phyloP scores from a whole-genome alignment of 2,113 vertebrate genomes.

The Corythaeola cristata region DNA sequence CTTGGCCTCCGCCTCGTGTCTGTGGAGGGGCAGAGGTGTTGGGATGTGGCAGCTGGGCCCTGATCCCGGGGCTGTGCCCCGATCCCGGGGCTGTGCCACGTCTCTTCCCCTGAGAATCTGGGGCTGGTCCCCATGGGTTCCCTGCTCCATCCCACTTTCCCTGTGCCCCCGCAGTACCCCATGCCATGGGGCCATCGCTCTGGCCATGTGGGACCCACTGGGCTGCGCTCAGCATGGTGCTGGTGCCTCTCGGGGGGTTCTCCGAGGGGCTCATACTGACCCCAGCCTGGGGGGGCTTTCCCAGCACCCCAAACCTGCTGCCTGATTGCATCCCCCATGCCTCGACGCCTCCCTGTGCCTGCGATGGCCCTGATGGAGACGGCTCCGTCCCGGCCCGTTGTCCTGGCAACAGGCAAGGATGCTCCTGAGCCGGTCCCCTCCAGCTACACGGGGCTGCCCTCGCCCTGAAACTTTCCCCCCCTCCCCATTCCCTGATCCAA shows the following conservation, averaged over 20 bases:
- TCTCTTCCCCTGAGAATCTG: rapidly evolving
- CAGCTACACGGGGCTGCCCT: background rate
- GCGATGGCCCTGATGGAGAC: background rate
- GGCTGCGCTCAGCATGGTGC: rapidly evolving
- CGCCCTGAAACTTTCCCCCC: background rate
- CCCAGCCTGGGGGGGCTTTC: background rate
- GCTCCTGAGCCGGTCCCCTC: background rate
- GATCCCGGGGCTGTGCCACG: rapidly evolving
- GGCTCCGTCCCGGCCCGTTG: slow-evolving; percentile 30
- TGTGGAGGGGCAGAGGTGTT: rapidly evolving
- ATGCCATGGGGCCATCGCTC: rapidly evolving
- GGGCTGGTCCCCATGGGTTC: rapidly evolving
- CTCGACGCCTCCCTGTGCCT: background rate
- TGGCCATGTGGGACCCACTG: rapidly evolving
- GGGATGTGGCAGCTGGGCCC: background rate
- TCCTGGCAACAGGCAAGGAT: slow-evolving; percentile 49
- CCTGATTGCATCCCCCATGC: background rate
- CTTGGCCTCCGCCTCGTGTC: rapidly evolving
- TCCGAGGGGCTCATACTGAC: rapidly evolving
- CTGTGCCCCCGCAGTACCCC: rapidly evolving
- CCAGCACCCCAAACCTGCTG: background rate
- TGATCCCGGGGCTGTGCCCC: background rate
- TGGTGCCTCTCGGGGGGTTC: rapidly evolving
- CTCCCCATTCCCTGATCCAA: rapidly evolving
- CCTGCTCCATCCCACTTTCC: background rate